These are phyloP conservation scores for Antheraea assamensis DNA, from an alignment of 2,888 invertebrate species.

Conservation along the genomic window DNA sequence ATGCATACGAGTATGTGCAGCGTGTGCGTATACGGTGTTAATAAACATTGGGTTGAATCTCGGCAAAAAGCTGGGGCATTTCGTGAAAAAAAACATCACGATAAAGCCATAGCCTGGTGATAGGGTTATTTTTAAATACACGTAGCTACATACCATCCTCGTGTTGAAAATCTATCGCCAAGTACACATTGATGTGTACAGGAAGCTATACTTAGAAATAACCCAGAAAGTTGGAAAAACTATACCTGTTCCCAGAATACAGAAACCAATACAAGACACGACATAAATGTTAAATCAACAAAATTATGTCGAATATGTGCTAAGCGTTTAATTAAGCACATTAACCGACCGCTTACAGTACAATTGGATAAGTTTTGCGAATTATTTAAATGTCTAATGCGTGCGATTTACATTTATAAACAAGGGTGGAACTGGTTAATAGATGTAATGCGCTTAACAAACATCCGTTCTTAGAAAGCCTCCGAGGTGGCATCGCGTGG, in stretches of 20 bases:
- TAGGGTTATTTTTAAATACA: no score
- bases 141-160: no score
- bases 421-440: conserved; percentile 64
- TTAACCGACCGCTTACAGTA: conserved; percentile 42
- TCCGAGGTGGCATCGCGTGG: conserved; percentile 27
- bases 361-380: conserved; percentile 70
- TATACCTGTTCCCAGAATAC: not conserved
- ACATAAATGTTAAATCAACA: conserved; percentile 39
- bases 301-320: conserved; percentile 36
- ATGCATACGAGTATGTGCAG: no score
- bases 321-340: conserved; percentile 50
- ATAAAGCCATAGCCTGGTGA: no score
- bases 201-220: no score
- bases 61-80: no score
- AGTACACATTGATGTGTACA: no score
- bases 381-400: conserved; percentile 72
- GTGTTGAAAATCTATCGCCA: no score
- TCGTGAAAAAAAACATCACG: no score
- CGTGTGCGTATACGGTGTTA: no score
- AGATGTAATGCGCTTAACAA: conserved; percentile 60
- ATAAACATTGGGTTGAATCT: no score
- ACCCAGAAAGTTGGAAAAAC: no score
- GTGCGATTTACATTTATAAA: conserved; percentile 64
- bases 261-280: conserved; percentile 8
- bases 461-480: conserved; percentile 48